Conservation (phyloP, 2,888 invertebrate genomes). For the Leptinotarsa peninsularis region DNA sequence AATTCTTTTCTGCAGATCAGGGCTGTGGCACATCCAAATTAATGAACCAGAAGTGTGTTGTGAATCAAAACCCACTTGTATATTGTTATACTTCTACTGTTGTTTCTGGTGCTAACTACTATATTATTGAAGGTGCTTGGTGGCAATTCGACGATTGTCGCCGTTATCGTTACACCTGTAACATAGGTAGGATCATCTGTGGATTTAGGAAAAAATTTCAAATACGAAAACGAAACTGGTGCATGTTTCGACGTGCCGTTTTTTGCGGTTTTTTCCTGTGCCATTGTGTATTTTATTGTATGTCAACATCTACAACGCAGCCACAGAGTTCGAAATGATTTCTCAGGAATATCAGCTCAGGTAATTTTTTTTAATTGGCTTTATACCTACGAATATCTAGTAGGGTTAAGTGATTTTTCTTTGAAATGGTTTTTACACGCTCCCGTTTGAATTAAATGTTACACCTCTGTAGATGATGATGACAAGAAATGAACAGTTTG, state of each 20-base stretch:
- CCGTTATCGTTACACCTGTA: slow-evolving; percentile 44
- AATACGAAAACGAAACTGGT: slow-evolving; percentile 17
- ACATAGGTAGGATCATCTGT: slow-evolving; percentile 43
- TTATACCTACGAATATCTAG: slow-evolving; percentile 38
- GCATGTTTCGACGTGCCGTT: background rate
- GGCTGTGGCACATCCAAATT: slow-evolving; percentile 9
- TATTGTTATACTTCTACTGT: slow-evolving; percentile 43
- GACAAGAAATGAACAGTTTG: slow-evolving; percentile 46
- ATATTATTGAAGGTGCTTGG: slow-evolving; percentile 46
- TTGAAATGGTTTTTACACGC: slow-evolving; percentile 38
- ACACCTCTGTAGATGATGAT: slow-evolving; percentile 52
- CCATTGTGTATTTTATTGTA: slow-evolving; percentile 37
- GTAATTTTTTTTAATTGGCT: slow-evolving; percentile 49
- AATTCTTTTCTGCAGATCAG: background rate
- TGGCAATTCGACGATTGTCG: slow-evolving; percentile 41
- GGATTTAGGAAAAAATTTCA: slow-evolving; percentile 32
- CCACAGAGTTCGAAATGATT: slow-evolving; percentile 51
- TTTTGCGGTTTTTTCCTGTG: slow-evolving; percentile 27
- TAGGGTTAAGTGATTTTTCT: slow-evolving; percentile 48
- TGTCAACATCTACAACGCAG: slow-evolving; percentile 55
- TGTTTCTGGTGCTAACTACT: slow-evolving; percentile 47
- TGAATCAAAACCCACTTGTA: slow-evolving; percentile 31
- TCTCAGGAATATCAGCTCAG: slow-evolving; percentile 67
- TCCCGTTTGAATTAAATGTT: slow-evolving; percentile 26
- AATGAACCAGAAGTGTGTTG: slow-evolving; percentile 20